These are phyloP conservation scores for Ageneiosus marmoratus DNA, from an alignment of 2,113 vertebrate genomes.

Conservation along the genomic window DNA sequence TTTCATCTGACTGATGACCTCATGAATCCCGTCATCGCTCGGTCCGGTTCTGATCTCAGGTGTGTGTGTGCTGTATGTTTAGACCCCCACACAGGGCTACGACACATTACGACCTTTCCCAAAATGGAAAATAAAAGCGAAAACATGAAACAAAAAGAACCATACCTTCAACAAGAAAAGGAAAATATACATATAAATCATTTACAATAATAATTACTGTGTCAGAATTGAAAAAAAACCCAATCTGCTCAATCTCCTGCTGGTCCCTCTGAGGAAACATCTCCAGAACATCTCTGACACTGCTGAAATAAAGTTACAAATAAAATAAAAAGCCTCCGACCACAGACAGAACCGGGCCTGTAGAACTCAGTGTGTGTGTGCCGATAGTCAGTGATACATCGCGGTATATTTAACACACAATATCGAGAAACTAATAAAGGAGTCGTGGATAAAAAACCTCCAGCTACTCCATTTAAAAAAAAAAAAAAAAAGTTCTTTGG, in stretches of 20 bases:
- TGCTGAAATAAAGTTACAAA: conserved; percentile 11
- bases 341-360: conserved; percentile 32
- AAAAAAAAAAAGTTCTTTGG: not conserved
- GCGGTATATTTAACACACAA: not conserved
- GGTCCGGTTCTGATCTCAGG: not conserved
- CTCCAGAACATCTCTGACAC: not conserved
- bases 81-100: conserved; percentile 29
- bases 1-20: not conserved
- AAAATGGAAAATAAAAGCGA: conserved; percentile 47
- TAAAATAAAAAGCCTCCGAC: conserved; percentile 15
- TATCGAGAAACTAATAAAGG: not conserved
- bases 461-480: too few relatives aligned
- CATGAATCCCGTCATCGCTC: not conserved
- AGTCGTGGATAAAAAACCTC: not conserved
- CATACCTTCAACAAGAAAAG: not conserved
- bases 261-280: conserved; percentile 63
- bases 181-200: conserved; percentile 47
- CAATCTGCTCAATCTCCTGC: conserved; percentile 46
- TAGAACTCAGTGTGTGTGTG: not conserved
- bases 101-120: conserved; percentile 25
- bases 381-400: not conserved
- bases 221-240: conserved; percentile 39
- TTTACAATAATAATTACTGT: conserved; percentile 49
- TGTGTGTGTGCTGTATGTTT: not conserved
- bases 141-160: conserved; percentile 7